Percentiles rank a stretch among this genome's conserved stretches.
Conservation (phyloP, 2,797 vertebrate genomes). For the Epinephelus coioides region DNA sequence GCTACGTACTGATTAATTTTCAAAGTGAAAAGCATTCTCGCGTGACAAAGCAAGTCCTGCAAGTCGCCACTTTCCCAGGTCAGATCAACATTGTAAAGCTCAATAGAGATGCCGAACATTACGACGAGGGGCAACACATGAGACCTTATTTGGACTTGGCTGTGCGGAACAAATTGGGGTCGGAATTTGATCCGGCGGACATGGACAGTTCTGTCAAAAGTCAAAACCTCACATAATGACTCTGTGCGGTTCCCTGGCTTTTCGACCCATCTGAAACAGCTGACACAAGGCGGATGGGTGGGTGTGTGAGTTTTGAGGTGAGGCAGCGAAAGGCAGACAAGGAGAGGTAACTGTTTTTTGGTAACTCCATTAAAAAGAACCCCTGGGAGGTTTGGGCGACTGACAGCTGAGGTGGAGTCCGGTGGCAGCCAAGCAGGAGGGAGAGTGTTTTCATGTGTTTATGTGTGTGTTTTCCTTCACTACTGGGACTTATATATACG, state of each 20-base stretch:
- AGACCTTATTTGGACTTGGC: constrained; percentile 58
- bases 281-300: constrained; percentile 79
- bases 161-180: constrained; percentile 53
- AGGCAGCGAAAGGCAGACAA: constrained; percentile 67
- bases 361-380: constrained; percentile 72
- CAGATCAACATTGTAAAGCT: constrained; percentile 65
- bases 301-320: constrained; percentile 77
- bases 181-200: constrained; percentile 51
- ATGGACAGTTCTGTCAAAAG: constrained; percentile 58
- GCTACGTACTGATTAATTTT: constrained; percentile 65
- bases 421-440: constrained; percentile 68
- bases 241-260: constrained; percentile 77
- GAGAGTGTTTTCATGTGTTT: constrained; percentile 81
- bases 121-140: constrained; percentile 40
- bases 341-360: constrained; percentile 70
- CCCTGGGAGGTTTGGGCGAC: constrained; percentile 78
- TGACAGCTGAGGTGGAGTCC: constrained; percentile 81
- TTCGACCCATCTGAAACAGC: constrained; percentile 79
- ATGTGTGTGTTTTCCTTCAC: constrained; percentile 80
- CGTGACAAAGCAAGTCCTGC: constrained; percentile 58
- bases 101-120: constrained; percentile 43
- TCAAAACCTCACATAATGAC: constrained; percentile 69
- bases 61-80: constrained; percentile 53
- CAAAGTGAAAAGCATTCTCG: constrained; percentile 61
- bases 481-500: constrained; percentile 65